Percentiles rank a stretch among this genome's conserved stretches.
These are phyloP conservation scores for Sturnira hondurensis DNA, from an alignment of 2,113 vertebrate genomes.

Conservation along the genomic window DNA sequence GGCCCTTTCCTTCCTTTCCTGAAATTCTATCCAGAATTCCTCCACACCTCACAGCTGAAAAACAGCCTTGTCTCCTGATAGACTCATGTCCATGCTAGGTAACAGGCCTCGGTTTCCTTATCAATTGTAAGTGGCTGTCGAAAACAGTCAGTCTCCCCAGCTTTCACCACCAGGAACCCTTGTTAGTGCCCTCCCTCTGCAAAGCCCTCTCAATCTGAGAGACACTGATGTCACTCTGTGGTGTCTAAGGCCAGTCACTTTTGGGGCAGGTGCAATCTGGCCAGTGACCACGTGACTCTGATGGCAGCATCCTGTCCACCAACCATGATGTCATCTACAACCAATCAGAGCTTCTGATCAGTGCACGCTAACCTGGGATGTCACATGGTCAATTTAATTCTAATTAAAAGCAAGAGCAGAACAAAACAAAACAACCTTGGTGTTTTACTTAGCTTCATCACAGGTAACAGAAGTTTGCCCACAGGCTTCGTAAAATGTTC, in stretches of 20 bases:
- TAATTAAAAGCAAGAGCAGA: conserved; percentile 43
- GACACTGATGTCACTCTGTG: not conserved
- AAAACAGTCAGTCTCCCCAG: not conserved
- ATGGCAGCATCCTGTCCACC: not conserved
- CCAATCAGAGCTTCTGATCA: not conserved
- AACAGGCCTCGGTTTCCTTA: not conserved
- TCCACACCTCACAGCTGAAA: not conserved
- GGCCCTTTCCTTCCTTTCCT: not conserved
- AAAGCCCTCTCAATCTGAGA: not conserved
- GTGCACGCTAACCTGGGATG: not conserved
- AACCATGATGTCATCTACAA: conserved; percentile 22
- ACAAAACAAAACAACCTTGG: not conserved
- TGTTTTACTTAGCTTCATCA: not conserved
- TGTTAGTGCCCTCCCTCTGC: not conserved
- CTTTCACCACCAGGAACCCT: not conserved
- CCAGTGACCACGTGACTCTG: not conserved
- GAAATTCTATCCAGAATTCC: not conserved
- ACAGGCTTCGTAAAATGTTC: not conserved
- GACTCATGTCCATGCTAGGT: not conserved
- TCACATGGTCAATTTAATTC: conserved; percentile 12
- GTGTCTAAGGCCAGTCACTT: not conserved
- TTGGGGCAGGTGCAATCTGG: not conserved
- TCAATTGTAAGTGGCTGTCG: not conserved
- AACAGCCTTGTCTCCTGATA: not conserved
- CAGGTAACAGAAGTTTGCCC: not conserved